Conservation (phyloP, 2,797 vertebrate species). For the Microctenopoma stevenorrisi region DNA sequence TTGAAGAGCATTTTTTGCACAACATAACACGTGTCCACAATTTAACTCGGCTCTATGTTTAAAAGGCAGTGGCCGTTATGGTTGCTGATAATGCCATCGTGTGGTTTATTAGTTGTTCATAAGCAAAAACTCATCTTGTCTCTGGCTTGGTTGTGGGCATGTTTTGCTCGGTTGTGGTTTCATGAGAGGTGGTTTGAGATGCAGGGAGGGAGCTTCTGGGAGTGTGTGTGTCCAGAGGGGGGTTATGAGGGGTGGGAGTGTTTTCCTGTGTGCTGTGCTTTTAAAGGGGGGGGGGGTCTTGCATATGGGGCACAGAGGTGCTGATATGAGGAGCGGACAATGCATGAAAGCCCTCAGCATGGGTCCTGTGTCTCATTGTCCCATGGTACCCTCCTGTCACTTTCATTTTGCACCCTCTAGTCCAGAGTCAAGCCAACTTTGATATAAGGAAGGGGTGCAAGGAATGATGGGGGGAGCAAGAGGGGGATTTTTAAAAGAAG, state of each 20-base stretch:
- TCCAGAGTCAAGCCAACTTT: constrained; percentile 86
- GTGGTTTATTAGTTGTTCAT: constrained; percentile 58
- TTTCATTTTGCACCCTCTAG: constrained; percentile 86
- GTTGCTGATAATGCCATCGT: constrained; percentile 33
- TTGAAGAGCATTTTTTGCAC: constrained; percentile 18
- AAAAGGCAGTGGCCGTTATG: constrained; percentile 10
- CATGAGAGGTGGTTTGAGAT: constrained; percentile 58
- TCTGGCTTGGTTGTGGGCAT: constrained; percentile 49
- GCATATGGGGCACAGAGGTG: constrained; percentile 77
- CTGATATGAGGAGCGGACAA: constrained; percentile 86
- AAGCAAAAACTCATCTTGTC: constrained; percentile 50
- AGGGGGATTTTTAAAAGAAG: constrained; percentile 69
- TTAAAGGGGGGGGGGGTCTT: constrained; percentile 50
- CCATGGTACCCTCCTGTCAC: constrained; percentile 86
- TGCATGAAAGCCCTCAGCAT: constrained; percentile 87
- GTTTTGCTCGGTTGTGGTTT: constrained; percentile 68
- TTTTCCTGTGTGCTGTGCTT: constrained; percentile 74
- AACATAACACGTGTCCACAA: constrained; percentile 18
- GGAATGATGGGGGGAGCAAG: constrained; percentile 62
- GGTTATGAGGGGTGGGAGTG: constrained; percentile 47
- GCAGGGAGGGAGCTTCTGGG: constrained; percentile 32
- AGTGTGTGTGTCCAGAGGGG: constrained; percentile 11
- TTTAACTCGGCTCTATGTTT: constrained; percentile 27
- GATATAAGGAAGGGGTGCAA: constrained; percentile 82
- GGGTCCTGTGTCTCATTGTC: constrained; percentile 87